Conservation (phyloP, 2,113 vertebrate species). For the Pteronura brasiliensis region DNA sequence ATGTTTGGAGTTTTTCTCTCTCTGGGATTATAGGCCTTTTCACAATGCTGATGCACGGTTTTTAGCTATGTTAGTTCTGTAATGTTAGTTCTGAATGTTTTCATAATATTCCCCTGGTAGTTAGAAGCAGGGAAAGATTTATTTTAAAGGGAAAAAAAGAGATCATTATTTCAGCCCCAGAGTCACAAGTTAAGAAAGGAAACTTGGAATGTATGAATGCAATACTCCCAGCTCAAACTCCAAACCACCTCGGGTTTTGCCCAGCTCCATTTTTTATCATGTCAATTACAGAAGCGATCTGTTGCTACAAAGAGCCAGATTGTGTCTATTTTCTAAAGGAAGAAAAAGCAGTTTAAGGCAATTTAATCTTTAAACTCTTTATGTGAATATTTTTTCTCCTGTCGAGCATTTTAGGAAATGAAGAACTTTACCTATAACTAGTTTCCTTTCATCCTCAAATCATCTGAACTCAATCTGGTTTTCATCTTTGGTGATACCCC, state of each 20-base stretch:
- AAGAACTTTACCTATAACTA: constrained; percentile 1
- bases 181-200: constrained; percentile 70
- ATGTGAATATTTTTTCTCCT: background rate
- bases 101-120: constrained; percentile 72
- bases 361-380: constrained; percentile 58
- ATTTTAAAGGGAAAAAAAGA: constrained; percentile 69
- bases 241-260: constrained; percentile 45
- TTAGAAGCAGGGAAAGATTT: constrained; percentile 72
- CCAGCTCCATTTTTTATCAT: constrained; percentile 61
- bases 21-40: constrained; percentile 59
- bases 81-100: constrained; percentile 77
- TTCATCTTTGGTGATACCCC: background rate
- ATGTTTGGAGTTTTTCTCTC: constrained; percentile 60
- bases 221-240: constrained; percentile 51
- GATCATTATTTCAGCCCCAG: constrained; percentile 75
- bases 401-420: constrained; percentile 35
- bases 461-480: constrained; percentile 21
- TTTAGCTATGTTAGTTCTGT: constrained; percentile 70
- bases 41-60: constrained; percentile 67
- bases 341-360: constrained; percentile 35
- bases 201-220: constrained; percentile 61
- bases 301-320: background rate
- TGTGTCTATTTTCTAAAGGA: constrained; percentile 53
- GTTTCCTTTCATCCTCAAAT: constrained; percentile 37
- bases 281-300: constrained; percentile 53